Base-by-base conservation (phyloP, 2,113 vertebrate species). In the Narcine bancroftii region DNA sequence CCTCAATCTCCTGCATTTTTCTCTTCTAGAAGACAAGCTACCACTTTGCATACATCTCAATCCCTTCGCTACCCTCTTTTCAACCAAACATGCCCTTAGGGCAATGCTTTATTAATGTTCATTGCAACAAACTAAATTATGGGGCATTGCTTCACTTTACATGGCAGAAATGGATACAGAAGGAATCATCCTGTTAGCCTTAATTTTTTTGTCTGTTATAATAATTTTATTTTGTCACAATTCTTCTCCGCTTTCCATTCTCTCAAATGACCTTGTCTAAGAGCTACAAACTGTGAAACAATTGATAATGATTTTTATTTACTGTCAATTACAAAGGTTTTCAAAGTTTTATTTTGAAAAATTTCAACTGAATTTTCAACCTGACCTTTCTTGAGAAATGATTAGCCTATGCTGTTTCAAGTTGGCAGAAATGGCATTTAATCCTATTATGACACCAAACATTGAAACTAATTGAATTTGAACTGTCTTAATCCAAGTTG, bases 401-500 rank as follows among this genome's bases (percentile, higher is more conserved):
- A 60, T 29, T 13, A 7, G 56, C 33, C 19, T 36, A 36, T 36
- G 33, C 60, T 63, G 53, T 87, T 63, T 60, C 56, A 87, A n/a
- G 33, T 63, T 60, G 50, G 81, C 15, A 60, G 50, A 60, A 87
- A 87, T 87, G 6, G 60, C 53, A 60, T 36, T 60, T 87, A 87
- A 87, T 87, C 81, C 53, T 36, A 60, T 87, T 36, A n/a, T 60
- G 81, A 87, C 56, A 39, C n/a, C 81, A 63, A 87, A 60, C 53
- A 39, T 53, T 60, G 81, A 60, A 87, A 87, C 53, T 63, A 87
- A 87, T 87, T 87, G 81, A 87, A 87, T 63, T 53, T 87, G 81
- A 87, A 36, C 81, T 63, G 53, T 87, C n/a, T 87, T 87, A 87
- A 87, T 87, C 81, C 53, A 87, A 87, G 81, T 87, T 87, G 81